Evolutionary conservation across 1,140 invertebrate genomes (phyloP), one percentile per base, ranked within the genome.

Genomic region (Pinna nobilis): DNA sequence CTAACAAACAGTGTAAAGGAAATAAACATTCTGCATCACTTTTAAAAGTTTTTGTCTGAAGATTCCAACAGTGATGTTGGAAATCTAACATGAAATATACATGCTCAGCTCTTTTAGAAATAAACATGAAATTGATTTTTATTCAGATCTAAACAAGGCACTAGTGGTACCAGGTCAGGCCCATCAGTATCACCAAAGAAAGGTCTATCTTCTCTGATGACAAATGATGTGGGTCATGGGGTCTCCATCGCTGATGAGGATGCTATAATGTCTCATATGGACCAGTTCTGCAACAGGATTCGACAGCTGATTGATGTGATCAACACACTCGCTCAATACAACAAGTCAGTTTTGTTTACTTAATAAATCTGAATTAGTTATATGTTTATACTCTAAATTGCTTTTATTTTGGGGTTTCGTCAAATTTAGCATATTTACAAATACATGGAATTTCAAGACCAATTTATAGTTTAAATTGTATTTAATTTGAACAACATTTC

Each of bases 191-290:
- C 85, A 6, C 82, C 85, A 9, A 82, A 83, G 51, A 86, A 86
- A 61, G 82, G 84, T 15, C 30, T 74, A 13, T 76, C 76, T 2
- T 78, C 79, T 13, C 23, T 78, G 18, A 35, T 79, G 60, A 74
- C 79, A 9, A 81, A 86, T 65, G 71, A 70, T 7, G 57, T 75
- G 18, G 81, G 82, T 53, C 82, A 86, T 63, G 87, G 87, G 0
- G 84, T 88, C 35, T 80, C 86, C 7, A 84, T 89, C 35, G 81
- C 85, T 35, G 88, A 89, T 78, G 88, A 89, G 57, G 86, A 88
- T 32, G 84, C 84, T 18, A 86, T 89, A 28, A 78, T 89, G 76
- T 76, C 79, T 44, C 86, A 88, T 71, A 77, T 89, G 69, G 86
- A 89, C 55, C 53, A 57, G 6, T 87, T 89, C 83, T 89, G 87